Base-by-base conservation (phyloP, 1,140 invertebrate genomes). In the Monochamus saltuarius region DNA sequence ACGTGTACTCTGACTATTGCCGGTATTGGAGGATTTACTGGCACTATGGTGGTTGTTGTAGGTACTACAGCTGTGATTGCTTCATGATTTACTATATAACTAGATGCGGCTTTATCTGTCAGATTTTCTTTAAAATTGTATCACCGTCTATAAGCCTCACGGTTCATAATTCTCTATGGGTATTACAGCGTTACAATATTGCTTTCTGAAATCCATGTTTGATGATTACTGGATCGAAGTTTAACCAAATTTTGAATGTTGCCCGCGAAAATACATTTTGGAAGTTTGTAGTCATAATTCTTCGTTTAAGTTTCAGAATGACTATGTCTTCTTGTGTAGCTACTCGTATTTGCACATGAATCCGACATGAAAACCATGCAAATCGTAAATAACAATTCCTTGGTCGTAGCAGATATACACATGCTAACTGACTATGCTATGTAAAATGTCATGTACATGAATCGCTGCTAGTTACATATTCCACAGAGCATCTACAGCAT, bases 281-380 rank as follows among this genome's bases (percentile, higher is more conserved):
- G 51, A 46, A 61, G 36, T 54, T 47, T 45, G 0, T 36, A 14
- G 4, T 67, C 67, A 10, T 66, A 47, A 50, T 73, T 63, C 14
- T 64, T 10, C 43, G 67, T 50, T 40, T 73, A 61, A 40, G 54
- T 64, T 22, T 66, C 57, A 67, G 61, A 65, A 63, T 68, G 65
- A 53, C 62, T 62, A 67, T 4, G 56, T 68, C 38, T 64, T 60
- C 61, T n/a, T 42, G 35, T 56, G n/a, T n/a, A n/a, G n/a, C n/a
- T n/a, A n/a, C n/a, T n/a, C n/a, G n/a, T n/a, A n/a, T n/a, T n/a
- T n/a, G n/a, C n/a, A n/a, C n/a, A n/a, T n/a, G n/a, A n/a, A n/a
- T n/a, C n/a, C n/a, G n/a, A n/a, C n/a, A n/a, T n/a, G n/a, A n/a
- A n/a, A n/a, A n/a, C n/a, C n/a, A n/a, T n/a, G n/a, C n/a, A n/a